A percentile compares a stretch with the other conserved stretches of the same genome.
These are phyloP conservation scores for Acinonyx jubatus DNA, from an alignment of 2,113 vertebrate genomes.

Conservation along the genomic window DNA sequence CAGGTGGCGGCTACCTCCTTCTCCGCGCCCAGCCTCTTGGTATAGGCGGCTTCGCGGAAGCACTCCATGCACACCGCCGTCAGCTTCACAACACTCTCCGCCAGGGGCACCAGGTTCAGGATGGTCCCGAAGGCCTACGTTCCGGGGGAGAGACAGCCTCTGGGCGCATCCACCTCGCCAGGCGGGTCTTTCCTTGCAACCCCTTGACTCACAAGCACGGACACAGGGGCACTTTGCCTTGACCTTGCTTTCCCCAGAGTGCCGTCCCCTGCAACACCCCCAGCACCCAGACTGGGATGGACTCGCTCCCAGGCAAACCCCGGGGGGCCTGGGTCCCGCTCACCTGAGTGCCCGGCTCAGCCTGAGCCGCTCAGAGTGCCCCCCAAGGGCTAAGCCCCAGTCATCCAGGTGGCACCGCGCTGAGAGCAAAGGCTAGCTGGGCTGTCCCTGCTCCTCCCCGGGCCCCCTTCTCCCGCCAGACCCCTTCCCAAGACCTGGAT, in stretches of 20 bases:
- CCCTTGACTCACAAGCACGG: neutral
- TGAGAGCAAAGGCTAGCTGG: rapidly evolving
- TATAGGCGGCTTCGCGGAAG: slow-evolving; percentile 95
- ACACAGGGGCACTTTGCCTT: neutral
- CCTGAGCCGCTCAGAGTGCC: neutral
- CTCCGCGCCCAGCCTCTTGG: slow-evolving; percentile 94
- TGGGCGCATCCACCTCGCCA: rapidly evolving
- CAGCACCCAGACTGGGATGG: neutral
- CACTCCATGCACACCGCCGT: slow-evolving; percentile 97
- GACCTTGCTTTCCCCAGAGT: neutral
- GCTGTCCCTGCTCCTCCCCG: neutral
- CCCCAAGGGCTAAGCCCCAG: neutral
- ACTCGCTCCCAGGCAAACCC: neutral
- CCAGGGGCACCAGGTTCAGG: slow-evolving; percentile 94
- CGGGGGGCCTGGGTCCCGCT: neutral
- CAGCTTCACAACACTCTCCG: slow-evolving; percentile 97
- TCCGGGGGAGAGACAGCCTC: rapidly evolving
- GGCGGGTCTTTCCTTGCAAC: neutral
- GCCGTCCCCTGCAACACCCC: too few relatives aligned
- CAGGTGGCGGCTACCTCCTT: slow-evolving; percentile 87
- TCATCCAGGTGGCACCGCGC: rapidly evolving
- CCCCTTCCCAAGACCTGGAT: neutral
- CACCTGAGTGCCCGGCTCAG: neutral
- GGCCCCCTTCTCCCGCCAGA: too few relatives aligned
- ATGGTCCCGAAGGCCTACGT: slow-evolving; percentile 94